Conservation (phyloP, 2,888 invertebrate species). For the Hesperia comma region DNA sequence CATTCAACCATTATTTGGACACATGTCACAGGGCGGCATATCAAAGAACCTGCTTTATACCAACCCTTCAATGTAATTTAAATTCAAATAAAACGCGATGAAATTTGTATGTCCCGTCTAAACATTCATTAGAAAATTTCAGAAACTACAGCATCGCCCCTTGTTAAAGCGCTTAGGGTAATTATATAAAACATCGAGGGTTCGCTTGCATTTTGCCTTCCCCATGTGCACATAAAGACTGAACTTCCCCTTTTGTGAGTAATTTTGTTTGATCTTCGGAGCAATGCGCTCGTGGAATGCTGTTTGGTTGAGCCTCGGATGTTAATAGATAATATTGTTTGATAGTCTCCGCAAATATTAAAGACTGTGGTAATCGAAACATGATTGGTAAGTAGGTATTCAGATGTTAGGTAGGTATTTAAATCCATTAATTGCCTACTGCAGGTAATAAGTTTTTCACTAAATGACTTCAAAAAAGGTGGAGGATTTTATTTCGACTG, state of each 20-base stretch:
- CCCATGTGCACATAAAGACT: conserved; percentile 70
- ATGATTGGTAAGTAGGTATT: too few species aligned
- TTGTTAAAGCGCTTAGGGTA: conserved; percentile 80
- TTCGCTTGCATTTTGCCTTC: conserved; percentile 63
- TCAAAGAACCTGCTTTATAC: conserved; percentile 53
- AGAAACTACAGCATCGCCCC: conserved; percentile 63
- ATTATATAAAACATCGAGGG: conserved; percentile 75
- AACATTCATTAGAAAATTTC: conserved; percentile 77
- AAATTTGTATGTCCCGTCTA: conserved; percentile 76
- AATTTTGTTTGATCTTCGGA: conserved; percentile 77
- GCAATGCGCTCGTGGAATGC: conserved; percentile 51
- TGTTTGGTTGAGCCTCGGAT: background rate
- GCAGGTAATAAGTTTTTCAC: too few species aligned
- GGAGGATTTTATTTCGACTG: too few species aligned
- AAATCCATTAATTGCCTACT: too few species aligned
- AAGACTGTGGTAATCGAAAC: background rate
- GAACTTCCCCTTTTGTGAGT: conserved; percentile 64
- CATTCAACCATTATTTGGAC: conserved; percentile 64
- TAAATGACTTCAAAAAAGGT: too few species aligned
- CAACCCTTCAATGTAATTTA: conserved; percentile 64
- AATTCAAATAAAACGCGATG: conserved; percentile 71
- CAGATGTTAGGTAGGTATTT: too few species aligned
- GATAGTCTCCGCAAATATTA: background rate
- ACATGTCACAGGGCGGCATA: conserved; percentile 66
- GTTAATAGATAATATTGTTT: conserved; percentile 4